These are phyloP conservation scores for Cepaea nemoralis DNA, from an alignment of 1,140 invertebrate species.

Conservation along the genomic window DNA sequence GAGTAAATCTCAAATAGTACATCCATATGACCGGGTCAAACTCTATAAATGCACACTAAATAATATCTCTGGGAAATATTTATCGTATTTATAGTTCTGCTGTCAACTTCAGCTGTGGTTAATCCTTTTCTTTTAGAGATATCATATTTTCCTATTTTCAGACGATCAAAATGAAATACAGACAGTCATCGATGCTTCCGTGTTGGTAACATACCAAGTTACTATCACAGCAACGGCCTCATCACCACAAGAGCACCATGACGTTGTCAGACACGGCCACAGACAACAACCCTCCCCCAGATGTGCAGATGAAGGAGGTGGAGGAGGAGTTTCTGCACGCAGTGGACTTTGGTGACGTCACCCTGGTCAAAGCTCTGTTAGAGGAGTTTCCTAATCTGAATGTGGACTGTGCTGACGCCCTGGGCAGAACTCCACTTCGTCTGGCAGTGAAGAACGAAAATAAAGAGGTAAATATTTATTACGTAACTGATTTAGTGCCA, in stretches of 20 bases:
- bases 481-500: background rate
- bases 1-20: too few relatives aligned
- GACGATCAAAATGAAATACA: too few relatives aligned
- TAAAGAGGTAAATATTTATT: slow-evolving; percentile 51
- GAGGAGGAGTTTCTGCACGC: slow-evolving; percentile 53
- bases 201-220: too few relatives aligned
- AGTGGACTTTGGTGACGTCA: slow-evolving; percentile 54
- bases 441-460: slow-evolving; percentile 63
- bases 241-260: background rate
- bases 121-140: too few relatives aligned
- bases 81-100: too few relatives aligned
- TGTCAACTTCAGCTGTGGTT: too few relatives aligned
- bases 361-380: slow-evolving; percentile 48
- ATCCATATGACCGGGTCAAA: too few relatives aligned
- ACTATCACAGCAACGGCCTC: too few relatives aligned
- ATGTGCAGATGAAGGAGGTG: background rate
- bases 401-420: slow-evolving; percentile 52
- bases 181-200: too few relatives aligned
- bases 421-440: slow-evolving; percentile 56
- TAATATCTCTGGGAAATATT: too few relatives aligned
- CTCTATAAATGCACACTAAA: too few relatives aligned
- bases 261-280: background rate
- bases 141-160: too few relatives aligned
- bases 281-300: background rate
- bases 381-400: slow-evolving; percentile 55